Evolutionary conservation across 2,797 vertebrate species (phyloP).

Genomic region (Anolis apletophallus): DNA sequence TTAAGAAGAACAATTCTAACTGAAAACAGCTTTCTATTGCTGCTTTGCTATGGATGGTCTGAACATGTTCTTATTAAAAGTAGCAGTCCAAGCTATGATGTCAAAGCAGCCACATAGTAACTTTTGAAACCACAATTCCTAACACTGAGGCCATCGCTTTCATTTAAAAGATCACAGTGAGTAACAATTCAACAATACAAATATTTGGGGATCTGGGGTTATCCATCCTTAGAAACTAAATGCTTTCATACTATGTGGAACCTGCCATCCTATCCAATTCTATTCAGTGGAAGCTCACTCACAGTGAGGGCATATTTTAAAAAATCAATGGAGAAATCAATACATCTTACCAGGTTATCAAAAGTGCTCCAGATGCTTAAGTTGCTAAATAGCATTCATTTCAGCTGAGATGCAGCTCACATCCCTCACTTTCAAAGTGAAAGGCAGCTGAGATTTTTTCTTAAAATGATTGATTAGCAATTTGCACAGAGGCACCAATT

Average conservation of each 20-base stretch:
- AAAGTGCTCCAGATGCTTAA: constrained; percentile 68
- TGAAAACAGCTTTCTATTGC: neutral
- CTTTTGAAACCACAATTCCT: neutral
- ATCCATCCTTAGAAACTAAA: constrained; percentile 19
- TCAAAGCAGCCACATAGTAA: neutral
- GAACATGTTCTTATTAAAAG: neutral
- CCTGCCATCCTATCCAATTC: constrained; percentile 45
- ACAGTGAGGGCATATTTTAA: constrained; percentile 55
- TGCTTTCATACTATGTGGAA: constrained; percentile 18
- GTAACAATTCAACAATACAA: neutral
- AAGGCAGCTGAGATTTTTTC: constrained; percentile 45
- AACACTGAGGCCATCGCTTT: neutral
- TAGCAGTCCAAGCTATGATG: neutral
- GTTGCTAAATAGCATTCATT: constrained; percentile 72
- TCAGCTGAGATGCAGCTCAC: constrained; percentile 62
- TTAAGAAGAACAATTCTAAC: neutral
- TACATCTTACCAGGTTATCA: constrained; percentile 72
- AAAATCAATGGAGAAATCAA: constrained; percentile 76
- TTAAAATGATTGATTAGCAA: constrained; percentile 49
- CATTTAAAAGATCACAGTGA: neutral
- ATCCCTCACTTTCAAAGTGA: constrained; percentile 61
- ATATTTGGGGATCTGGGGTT: neutral
- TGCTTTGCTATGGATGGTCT: neutral
- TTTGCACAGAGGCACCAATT: constrained; percentile 53
- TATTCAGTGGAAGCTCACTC: constrained; percentile 52